These are phyloP conservation scores for Pterocles orientalis DNA, from an alignment of 2,113 vertebrate genomes.

Conservation along the genomic window DNA sequence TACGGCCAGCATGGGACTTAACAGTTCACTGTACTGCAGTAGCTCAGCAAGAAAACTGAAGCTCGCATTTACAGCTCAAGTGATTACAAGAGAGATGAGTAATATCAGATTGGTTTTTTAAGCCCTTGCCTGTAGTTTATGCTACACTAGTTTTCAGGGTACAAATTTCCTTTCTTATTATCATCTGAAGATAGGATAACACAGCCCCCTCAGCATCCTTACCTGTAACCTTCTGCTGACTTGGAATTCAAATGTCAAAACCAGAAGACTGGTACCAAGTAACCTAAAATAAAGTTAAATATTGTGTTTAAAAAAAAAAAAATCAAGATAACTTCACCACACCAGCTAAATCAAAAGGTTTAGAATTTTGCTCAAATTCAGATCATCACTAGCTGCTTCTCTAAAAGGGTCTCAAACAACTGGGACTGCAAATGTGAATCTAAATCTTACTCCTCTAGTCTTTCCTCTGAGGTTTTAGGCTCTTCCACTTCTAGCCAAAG, in stretches of 20 bases:
- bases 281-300: not conserved
- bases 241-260: not conserved
- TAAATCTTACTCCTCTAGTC: not conserved
- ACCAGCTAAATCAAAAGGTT: not conserved
- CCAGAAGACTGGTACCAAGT: not conserved
- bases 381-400: not conserved
- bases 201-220: not conserved
- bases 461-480: not conserved
- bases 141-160: not conserved
- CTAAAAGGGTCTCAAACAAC: not conserved
- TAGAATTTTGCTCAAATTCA: not conserved
- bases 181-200: not conserved
- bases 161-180: not conserved
- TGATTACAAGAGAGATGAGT: not conserved
- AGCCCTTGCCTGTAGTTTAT: not conserved
- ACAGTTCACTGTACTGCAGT: not conserved
- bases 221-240: not conserved
- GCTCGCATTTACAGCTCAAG: not conserved
- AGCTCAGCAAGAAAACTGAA: not conserved
- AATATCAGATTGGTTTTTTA: not conserved
- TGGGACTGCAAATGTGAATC: not conserved
- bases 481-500: not conserved
- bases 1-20: fast-evolving
- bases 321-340: not conserved
- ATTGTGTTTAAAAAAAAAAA: not conserved